These are phyloP conservation scores for Etheostoma nigrum DNA, from an alignment of 2,797 vertebrate genomes.

Conservation along the genomic window DNA sequence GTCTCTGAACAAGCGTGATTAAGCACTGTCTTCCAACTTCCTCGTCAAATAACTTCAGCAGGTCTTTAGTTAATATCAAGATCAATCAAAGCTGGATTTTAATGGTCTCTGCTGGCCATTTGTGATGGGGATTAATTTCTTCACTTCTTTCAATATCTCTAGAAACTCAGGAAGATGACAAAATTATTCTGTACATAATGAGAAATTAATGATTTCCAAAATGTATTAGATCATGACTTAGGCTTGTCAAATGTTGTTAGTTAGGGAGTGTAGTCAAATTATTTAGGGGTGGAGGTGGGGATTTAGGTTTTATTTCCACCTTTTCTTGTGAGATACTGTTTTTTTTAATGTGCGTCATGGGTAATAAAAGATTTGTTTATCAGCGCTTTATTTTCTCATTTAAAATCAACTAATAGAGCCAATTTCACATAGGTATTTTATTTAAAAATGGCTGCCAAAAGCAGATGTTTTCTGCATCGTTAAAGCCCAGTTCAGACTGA, in stretches of 20 bases:
- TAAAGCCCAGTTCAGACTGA: no score
- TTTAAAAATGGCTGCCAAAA: no score
- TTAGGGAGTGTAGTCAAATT: slow-evolving; percentile 7
- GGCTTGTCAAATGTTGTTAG: slow-evolving; percentile 28
- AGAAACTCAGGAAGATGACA: slow-evolving; percentile 37
- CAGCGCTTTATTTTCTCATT: not conserved
- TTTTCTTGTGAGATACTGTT: not conserved
- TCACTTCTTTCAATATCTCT: slow-evolving; percentile 24
- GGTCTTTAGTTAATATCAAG: slow-evolving; percentile 47
- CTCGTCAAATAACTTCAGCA: slow-evolving; percentile 40
- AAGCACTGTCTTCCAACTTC: slow-evolving; percentile 43
- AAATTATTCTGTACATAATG: slow-evolving; percentile 26
- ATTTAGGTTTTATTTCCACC: not conserved
- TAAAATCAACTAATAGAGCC: not conserved
- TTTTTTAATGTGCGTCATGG: not conserved
- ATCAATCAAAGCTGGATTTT: slow-evolving; percentile 62
- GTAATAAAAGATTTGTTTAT: not conserved
- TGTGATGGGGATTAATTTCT: slow-evolving; percentile 41
- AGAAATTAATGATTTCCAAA: slow-evolving; percentile 39
- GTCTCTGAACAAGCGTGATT: slow-evolving; percentile 47
- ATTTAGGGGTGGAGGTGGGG: not conserved
- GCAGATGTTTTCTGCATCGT: no score
- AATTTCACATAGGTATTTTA: not conserved
- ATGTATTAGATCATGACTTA: slow-evolving; percentile 43
- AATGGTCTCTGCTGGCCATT: slow-evolving; percentile 39